A percentile compares a stretch with the other conserved stretches of the same genome.
These are phyloP conservation scores for Gallinago media DNA, from an alignment of 2,113 vertebrate genomes.

Conservation along the genomic window DNA sequence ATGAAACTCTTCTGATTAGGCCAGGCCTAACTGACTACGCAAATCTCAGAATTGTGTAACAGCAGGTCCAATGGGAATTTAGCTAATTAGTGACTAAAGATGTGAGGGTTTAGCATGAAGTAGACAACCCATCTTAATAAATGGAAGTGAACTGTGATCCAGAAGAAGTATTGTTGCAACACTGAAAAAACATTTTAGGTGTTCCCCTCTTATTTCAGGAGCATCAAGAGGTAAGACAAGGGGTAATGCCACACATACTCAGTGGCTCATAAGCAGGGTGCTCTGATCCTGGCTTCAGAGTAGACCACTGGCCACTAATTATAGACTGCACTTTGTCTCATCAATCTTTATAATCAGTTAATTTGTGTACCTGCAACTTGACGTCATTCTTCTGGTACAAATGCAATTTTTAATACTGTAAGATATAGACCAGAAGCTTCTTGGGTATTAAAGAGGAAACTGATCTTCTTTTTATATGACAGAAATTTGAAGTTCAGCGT, in stretches of 20 bases:
- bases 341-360: background rate
- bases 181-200: background rate
- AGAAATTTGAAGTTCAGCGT: background rate
- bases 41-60: constrained; percentile 1
- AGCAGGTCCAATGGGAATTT: background rate
- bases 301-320: background rate
- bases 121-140: background rate
- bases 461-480: background rate
- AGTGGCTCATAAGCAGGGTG: background rate
- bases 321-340: background rate
- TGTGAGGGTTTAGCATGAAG: constrained; percentile 17
- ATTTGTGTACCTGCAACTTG: background rate
- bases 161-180: background rate
- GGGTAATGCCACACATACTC: background rate
- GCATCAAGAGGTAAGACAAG: background rate
- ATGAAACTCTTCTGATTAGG: background rate
- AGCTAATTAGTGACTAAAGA: constrained; percentile 30
- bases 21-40: background rate
- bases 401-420: background rate
- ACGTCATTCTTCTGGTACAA: background rate
- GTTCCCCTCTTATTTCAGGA: background rate
- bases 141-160: background rate
- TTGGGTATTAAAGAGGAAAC: background rate
- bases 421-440: background rate
- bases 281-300: background rate